Evolutionary conservation across 2,888 invertebrate species (phyloP).

Genomic region (Bruchidius siliquastri): DNA sequence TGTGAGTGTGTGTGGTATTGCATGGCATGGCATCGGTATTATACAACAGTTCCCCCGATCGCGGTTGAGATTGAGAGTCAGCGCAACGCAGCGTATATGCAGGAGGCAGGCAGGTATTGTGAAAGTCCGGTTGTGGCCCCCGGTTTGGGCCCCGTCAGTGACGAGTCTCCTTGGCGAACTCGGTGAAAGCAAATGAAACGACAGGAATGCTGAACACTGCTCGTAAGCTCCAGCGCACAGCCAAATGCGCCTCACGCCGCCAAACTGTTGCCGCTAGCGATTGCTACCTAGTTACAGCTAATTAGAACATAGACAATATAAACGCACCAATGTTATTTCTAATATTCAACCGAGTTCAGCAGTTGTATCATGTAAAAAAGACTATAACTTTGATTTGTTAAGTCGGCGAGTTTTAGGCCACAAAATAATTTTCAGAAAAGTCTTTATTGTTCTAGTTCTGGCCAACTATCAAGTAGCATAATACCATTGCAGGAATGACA

Average conservation of each 20-base stretch:
- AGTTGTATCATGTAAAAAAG: too few relatives aligned
- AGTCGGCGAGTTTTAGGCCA: too few relatives aligned
- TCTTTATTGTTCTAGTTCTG: too few relatives aligned
- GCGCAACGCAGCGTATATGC: neutral
- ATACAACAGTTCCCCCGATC: conserved; percentile 45
- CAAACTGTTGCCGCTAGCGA: neutral
- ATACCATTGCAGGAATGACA: too few relatives aligned
- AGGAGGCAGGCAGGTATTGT: conserved; percentile 38
- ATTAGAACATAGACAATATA: too few relatives aligned
- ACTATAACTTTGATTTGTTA: too few relatives aligned
- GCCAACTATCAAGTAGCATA: too few relatives aligned
- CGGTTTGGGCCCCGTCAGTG: conserved; percentile 42
- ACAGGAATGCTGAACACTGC: conserved; percentile 29
- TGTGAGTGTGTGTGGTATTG: conserved; percentile 5
- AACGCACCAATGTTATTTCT: too few relatives aligned
- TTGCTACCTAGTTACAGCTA: too few relatives aligned
- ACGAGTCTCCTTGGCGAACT: conserved; percentile 46
- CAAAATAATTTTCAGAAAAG: too few relatives aligned
- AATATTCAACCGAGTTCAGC: too few relatives aligned
- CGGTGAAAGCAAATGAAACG: conserved; percentile 46
- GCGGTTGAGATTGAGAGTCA: neutral
- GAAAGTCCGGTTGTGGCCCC: conserved; percentile 47
- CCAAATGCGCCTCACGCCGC: neutral
- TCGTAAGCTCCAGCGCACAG: neutral
- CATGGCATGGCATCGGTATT: conserved; percentile 44